phyloP scores from a whole-genome alignment of 2,888 invertebrate genomes.

The Cancer borealis region DNA sequence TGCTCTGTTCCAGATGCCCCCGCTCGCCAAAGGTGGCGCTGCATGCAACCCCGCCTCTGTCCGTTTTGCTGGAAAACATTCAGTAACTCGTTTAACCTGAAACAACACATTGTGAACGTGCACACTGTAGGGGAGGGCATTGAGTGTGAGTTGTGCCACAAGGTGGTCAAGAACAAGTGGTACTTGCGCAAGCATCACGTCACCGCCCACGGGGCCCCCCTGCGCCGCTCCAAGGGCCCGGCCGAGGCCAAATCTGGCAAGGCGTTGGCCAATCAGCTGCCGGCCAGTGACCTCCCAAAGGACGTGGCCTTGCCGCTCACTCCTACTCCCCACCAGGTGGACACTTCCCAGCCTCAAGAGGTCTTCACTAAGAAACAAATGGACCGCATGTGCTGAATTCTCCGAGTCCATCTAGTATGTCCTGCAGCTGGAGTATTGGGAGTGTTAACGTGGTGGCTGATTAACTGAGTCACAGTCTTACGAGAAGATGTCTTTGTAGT shows the following conservation, averaged over 20 bases:
- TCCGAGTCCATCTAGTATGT: constrained; percentile 71
- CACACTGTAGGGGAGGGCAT: constrained; percentile 79
- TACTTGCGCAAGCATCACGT: constrained; percentile 80
- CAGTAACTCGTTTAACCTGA: constrained; percentile 80
- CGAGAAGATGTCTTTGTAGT: constrained; percentile 46
- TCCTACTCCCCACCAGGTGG: constrained; percentile 68
- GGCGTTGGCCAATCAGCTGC: constrained; percentile 61
- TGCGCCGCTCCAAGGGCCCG: constrained; percentile 77
- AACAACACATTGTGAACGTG: constrained; percentile 80
- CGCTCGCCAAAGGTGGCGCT: constrained; percentile 79
- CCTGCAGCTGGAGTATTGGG: constrained; percentile 65
- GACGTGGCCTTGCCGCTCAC: constrained; percentile 68
- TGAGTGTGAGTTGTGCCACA: constrained; percentile 79
- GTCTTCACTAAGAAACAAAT: constrained; percentile 76
- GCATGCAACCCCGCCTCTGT: constrained; percentile 80
- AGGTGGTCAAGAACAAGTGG: constrained; percentile 80
- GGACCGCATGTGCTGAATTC: constrained; percentile 74
- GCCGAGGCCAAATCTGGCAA: constrained; percentile 67
- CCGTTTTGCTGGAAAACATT: constrained; percentile 79
- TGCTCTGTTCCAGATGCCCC: constrained; percentile 78
- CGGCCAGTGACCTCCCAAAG: constrained; percentile 62
- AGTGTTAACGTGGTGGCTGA: constrained; percentile 61
- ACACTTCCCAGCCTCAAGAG: constrained; percentile 70
- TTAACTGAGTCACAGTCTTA: constrained; percentile 41
- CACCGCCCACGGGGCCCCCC: constrained; percentile 79